phyloP scores from a whole-genome alignment of 2,113 vertebrate genomes.

The Aviceda subcristata region DNA sequence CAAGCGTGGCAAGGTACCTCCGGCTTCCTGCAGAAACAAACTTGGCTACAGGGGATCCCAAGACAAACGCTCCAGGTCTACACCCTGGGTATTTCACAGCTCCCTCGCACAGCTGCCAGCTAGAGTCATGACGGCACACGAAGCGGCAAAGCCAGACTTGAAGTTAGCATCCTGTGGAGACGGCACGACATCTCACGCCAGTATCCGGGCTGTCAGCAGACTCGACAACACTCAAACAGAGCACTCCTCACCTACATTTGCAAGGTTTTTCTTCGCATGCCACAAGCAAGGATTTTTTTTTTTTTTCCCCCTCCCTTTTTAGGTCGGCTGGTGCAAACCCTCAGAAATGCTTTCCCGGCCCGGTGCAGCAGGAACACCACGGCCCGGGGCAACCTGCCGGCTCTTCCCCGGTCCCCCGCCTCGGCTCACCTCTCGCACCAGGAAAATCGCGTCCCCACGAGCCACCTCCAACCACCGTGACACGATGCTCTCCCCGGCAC shows the following conservation, averaged over 20 bases:
- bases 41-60: neutral
- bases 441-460: neutral
- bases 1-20: fast-evolving
- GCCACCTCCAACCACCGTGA: neutral
- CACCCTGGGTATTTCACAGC: fast-evolving
- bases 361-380: too few relatives aligned
- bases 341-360: too few relatives aligned
- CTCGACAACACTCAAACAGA: fast-evolving
- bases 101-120: neutral
- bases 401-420: neutral
- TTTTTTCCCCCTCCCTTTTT: fast-evolving
- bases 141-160: neutral
- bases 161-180: neutral
- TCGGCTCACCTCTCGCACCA: neutral
- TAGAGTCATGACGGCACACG: fast-evolving
- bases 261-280: fast-evolving
- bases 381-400: neutral
- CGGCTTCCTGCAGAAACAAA: neutral
- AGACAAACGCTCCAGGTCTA: neutral
- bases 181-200: neutral
- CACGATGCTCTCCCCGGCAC: neutral
- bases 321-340: neutral
- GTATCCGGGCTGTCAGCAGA: neutral
- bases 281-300: neutral
- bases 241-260: neutral